Percentiles rank a stretch among this genome's conserved stretches.
Evolutionary conservation across 2,113 vertebrate genomes (phyloP).

Genomic region (Clupea harengus): DNA sequence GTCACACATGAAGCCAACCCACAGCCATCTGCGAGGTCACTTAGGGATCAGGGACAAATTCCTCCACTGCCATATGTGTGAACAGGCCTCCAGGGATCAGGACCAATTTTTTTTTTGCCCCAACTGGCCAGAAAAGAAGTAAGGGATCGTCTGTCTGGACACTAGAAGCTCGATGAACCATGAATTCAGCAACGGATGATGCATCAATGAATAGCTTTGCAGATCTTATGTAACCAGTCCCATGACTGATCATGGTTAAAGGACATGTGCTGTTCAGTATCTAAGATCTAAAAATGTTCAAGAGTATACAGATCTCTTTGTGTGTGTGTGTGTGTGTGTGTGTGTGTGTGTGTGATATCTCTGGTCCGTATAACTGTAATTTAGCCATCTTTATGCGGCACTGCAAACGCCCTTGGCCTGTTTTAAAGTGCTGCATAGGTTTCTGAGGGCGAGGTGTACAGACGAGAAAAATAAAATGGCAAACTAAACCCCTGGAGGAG

Average conservation of each 20-base stretch:
- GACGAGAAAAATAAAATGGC: neutral
- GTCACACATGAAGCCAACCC: constrained; percentile 43
- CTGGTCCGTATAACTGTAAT: neutral
- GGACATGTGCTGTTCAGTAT: too few species aligned
- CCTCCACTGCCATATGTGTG: constrained; percentile 48
- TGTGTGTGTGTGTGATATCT: neutral
- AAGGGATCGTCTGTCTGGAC: neutral
- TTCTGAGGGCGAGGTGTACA: neutral
- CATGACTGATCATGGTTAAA: neutral
- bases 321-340: neutral
- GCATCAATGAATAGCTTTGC: neutral
- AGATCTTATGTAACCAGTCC: neutral
- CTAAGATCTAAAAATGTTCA: too few species aligned
- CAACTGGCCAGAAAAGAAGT: neutral
- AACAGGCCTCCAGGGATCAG: neutral
- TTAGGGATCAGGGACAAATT: constrained; percentile 38
- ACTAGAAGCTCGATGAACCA: neutral
- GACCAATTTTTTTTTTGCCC: neutral
- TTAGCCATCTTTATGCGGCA: neutral
- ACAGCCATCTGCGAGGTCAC: constrained; percentile 51
- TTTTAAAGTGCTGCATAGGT: neutral
- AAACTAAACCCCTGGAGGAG: neutral
- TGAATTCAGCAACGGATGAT: neutral
- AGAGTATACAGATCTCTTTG: too few species aligned
- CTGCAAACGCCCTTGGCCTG: neutral